phyloP scores from a whole-genome alignment of 2,797 vertebrate species.

The Lophius americanus region DNA sequence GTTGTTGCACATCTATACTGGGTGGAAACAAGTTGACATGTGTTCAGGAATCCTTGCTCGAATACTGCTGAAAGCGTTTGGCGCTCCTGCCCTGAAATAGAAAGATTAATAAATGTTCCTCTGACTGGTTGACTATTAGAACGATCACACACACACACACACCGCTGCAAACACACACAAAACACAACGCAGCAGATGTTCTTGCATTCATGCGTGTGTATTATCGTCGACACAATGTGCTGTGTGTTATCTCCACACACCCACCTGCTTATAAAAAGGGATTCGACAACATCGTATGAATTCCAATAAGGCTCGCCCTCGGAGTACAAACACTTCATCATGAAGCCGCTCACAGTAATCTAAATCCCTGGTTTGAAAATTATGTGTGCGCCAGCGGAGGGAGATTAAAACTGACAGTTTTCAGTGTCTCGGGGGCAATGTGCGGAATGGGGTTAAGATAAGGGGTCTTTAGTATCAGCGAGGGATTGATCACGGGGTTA shows the following conservation, averaged over 20 bases:
- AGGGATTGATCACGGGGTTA: conserved; percentile 57
- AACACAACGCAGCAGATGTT: conserved; percentile 24
- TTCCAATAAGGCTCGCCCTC: conserved; percentile 74
- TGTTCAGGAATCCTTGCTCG: conserved; percentile 66
- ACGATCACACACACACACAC: not conserved
- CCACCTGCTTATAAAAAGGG: conserved; percentile 79
- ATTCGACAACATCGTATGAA: conserved; percentile 77
- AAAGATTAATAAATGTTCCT: conserved; percentile 74
- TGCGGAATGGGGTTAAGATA: conserved; percentile 62
- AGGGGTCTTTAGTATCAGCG: conserved; percentile 37
- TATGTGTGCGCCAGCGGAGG: conserved; percentile 41
- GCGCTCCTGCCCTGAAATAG: conserved; percentile 60
- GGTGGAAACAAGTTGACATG: conserved; percentile 52
- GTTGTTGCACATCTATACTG: conserved; percentile 37
- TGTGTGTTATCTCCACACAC: conserved; percentile 72
- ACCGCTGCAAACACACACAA: not conserved
- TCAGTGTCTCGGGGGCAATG: conserved; percentile 39
- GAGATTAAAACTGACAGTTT: conserved; percentile 72
- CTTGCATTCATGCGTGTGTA: conserved; percentile 9
- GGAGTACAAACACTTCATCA: conserved; percentile 66
- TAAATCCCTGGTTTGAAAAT: conserved; percentile 75
- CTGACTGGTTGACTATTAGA: conserved; percentile 58
- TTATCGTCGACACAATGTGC: conserved; percentile 58
- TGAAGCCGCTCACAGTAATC: conserved; percentile 67
- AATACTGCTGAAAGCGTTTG: conserved; percentile 61